Conservation (phyloP, 2,113 vertebrate species). For the Emydocephalus ijimae region DNA sequence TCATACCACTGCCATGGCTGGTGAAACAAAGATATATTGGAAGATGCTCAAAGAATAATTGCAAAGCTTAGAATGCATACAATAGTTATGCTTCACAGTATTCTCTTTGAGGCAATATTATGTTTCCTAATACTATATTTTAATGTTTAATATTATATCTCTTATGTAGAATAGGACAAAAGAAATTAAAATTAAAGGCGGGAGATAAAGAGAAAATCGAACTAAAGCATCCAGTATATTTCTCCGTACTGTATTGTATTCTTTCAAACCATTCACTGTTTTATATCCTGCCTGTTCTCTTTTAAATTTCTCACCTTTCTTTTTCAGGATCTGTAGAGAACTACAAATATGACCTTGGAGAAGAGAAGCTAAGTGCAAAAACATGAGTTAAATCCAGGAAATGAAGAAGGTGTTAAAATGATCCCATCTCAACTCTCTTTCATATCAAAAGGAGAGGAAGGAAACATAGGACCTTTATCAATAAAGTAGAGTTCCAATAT, state of each 20-base stretch:
- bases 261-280: neutral
- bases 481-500: neutral
- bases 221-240: neutral
- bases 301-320: neutral
- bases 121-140: neutral
- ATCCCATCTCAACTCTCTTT: neutral
- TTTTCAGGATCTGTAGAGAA: neutral
- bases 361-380: neutral
- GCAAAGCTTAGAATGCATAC: neutral
- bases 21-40: neutral
- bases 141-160: neutral
- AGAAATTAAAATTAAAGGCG: neutral
- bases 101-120: neutral
- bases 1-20: neutral
- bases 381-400: neutral
- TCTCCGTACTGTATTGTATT: neutral
- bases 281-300: neutral
- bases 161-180: neutral
- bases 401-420: neutral
- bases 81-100: neutral
- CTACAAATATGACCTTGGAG: neutral
- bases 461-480: neutral
- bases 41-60: neutral
- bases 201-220: neutral
- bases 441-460: neutral